These are phyloP conservation scores for Arenaria interpres DNA, from an alignment of 2,113 vertebrate species.

Conservation along the genomic window DNA sequence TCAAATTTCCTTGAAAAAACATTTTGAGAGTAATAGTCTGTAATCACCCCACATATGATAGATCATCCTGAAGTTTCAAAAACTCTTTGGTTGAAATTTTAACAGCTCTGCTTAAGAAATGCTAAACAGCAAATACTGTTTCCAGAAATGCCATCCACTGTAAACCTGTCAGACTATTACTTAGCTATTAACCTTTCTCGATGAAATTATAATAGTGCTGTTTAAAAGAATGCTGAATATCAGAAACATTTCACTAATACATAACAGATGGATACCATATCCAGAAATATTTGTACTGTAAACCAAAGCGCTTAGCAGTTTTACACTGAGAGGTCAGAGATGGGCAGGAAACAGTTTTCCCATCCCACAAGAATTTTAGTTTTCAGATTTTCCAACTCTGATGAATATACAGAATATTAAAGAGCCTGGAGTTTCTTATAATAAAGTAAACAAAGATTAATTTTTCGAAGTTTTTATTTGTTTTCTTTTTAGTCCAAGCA, in stretches of 20 bases:
- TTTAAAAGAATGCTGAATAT: conserved; percentile 66
- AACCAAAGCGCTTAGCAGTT: conserved; percentile 56
- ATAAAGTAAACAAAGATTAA: not conserved
- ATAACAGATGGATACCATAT: conserved; percentile 60
- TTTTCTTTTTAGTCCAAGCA: not conserved
- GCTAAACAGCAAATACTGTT: conserved; percentile 56
- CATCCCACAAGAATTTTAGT: conserved; percentile 46
- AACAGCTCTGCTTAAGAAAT: conserved; percentile 55
- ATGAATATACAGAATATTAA: conserved; percentile 44
- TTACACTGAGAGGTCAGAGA: conserved; percentile 59
- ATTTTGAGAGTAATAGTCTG: not conserved
- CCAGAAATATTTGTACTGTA: conserved; percentile 67
- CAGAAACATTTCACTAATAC: conserved; percentile 66
- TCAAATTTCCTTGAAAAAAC: conserved; percentile 33
- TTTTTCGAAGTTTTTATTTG: not conserved
- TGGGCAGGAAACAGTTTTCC: conserved; percentile 63
- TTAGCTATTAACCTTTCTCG: conserved; percentile 60
- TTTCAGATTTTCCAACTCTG: conserved; percentile 29
- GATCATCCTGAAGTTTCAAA: conserved; percentile 30
- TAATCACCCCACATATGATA: conserved; percentile 28
- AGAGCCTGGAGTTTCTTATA: conserved; percentile 12
- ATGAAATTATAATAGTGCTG: conserved; percentile 52
- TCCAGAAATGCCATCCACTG: conserved; percentile 58
- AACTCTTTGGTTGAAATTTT: conserved; percentile 33
- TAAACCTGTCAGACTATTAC: conserved; percentile 61